Evolutionary conservation across 2,888 invertebrate genomes (phyloP).

Genomic region (Lepetodrilus schrolli): DNA sequence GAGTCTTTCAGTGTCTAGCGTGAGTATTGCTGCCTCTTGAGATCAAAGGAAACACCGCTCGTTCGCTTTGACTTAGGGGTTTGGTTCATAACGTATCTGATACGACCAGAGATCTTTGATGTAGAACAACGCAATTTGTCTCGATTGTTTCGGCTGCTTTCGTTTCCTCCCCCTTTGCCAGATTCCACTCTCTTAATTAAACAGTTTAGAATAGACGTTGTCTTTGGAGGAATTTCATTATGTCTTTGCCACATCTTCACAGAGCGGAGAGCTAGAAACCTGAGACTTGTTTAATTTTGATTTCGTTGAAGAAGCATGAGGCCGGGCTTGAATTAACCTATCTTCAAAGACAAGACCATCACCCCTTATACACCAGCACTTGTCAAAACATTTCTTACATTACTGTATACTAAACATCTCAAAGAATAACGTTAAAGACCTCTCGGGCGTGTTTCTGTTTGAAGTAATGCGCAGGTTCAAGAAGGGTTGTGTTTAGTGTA

Average conservation of each 20-base stretch:
- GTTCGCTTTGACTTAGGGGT: neutral
- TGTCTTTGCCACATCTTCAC: too few species aligned
- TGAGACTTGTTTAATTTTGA: slow-evolving; percentile 7
- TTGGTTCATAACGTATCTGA: neutral
- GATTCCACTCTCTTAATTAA: neutral
- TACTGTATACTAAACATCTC: neutral
- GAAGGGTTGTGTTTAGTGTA: too few species aligned
- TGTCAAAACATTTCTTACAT: slow-evolving; percentile 20
- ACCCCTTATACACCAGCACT: neutral
- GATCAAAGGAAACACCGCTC: neutral
- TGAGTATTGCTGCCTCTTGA: neutral
- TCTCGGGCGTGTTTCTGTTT: neutral
- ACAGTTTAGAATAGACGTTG: neutral
- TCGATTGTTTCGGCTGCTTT: neutral
- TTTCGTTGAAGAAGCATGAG: neutral
- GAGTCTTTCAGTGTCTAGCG: neutral
- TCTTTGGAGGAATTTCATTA: neutral
- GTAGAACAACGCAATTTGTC: neutral
- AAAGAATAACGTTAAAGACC: slow-evolving; percentile 20
- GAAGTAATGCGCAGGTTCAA: slow-evolving; percentile 5
- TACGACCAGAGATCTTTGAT: neutral
- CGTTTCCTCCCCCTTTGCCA: neutral
- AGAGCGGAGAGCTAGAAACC: neutral
- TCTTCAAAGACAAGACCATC: neutral
- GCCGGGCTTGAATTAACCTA: neutral